A percentile compares a stretch with the other conserved stretches of the same genome.
Evolutionary conservation across 35 echinoderm and acorn worm species (phyloP).

Genomic region (Heliocidaris tuberculata): DNA sequence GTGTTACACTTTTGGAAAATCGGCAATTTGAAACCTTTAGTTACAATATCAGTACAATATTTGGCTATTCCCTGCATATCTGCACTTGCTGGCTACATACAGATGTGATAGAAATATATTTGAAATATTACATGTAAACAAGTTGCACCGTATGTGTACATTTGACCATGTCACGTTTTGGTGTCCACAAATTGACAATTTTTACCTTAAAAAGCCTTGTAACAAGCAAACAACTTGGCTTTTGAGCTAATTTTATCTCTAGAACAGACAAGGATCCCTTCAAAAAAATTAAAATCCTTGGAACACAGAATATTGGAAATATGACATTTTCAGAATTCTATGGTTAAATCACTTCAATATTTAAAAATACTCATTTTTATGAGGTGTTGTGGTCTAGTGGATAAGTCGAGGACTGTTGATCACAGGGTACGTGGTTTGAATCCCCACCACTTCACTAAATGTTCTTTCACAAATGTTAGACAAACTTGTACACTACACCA

Average conservation of each 20-base stretch:
- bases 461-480: too few relatives aligned
- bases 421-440: too few relatives aligned
- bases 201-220: neutral
- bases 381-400: too few relatives aligned
- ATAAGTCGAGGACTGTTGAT: too few relatives aligned
- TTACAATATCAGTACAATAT: too few relatives aligned
- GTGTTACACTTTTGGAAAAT: slow-evolving; percentile 20
- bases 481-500: too few relatives aligned
- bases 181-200: neutral
- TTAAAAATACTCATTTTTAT: too few relatives aligned
- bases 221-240: neutral
- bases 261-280: neutral
- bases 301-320: neutral
- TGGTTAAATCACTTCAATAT: too few relatives aligned
- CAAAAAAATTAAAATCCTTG: too few relatives aligned
- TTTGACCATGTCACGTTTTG: slow-evolving; percentile 17
- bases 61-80: slow-evolving; percentile 22
- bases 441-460: too few relatives aligned
- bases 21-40: slow-evolving; percentile 29
- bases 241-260: slow-evolving; percentile 26
- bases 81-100: neutral
- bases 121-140: neutral
- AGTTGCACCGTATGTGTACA: neutral
- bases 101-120: neutral
- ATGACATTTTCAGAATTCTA: neutral